Evolutionary conservation across 2,113 vertebrate species (phyloP).

Genomic region (Labeo catla): DNA sequence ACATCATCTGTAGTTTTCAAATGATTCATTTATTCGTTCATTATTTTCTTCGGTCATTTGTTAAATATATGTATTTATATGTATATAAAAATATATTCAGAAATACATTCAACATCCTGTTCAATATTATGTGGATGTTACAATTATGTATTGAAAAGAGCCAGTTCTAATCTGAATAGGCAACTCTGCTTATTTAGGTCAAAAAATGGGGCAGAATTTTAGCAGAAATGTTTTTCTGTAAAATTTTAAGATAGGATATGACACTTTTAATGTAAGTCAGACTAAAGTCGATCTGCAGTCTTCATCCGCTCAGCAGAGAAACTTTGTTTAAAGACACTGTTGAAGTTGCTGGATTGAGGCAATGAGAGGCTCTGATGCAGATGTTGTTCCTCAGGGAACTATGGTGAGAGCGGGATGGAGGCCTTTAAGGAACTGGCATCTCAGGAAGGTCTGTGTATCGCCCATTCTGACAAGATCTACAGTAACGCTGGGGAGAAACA

Average conservation of each 20-base stretch:
- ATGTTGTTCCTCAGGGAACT: constrained; percentile 83
- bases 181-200: background rate
- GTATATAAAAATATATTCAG: background rate
- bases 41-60: background rate
- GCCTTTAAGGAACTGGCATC: constrained; percentile 95
- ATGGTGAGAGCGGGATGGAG: constrained; percentile 98
- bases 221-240: background rate
- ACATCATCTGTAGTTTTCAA: background rate
- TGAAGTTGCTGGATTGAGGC: background rate
- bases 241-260: background rate
- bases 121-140: background rate
- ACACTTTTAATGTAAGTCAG: background rate
- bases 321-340: background rate
- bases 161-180: background rate
- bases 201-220: background rate
- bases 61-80: background rate
- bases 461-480: constrained; percentile 98
- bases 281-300: background rate
- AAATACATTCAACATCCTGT: background rate
- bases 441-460: constrained; percentile 94
- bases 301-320: background rate
- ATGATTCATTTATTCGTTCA: no score
- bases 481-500: constrained; percentile 96
- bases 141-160: background rate
- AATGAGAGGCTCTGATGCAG: background rate